Base-by-base conservation (phyloP, 1,140 invertebrate genomes). In the Sitobion miscanthi region DNA sequence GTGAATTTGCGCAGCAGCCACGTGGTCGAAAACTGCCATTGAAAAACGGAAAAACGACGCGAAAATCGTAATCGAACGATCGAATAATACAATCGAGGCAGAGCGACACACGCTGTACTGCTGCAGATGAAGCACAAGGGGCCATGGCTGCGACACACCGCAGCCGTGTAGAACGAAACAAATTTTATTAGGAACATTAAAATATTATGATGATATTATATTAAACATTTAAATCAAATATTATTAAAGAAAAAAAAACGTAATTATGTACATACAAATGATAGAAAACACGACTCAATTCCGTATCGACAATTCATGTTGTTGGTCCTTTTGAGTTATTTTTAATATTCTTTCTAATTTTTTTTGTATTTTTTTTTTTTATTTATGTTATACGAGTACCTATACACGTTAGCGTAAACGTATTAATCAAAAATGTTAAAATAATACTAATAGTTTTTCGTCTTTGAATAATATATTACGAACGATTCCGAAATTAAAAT, bases 221-320 rank as follows among this genome's bases (percentile, higher is more conserved):
- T 49, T 85, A 42, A 25, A 49, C 7, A 49, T 49, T 35, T 49
- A n/a, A 87, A 87, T n/a, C 30, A 49, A 49, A 87, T 47, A 47
- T 23, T 38, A 82, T 87, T 87, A n/a, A 21, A 52, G 3, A 86
- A 47, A 47, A 86, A 52, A 49, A 87, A 47, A 87, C 85, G 86
- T 87, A 87, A 87, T 49, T 87, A 49, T 87, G 86, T 87, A 87
- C 86, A 87, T 87, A 87, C 21, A 49, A 87, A 30, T 49, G 20
- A 49, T n/a, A 49, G 86, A 49, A 49, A 30, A 49, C 47, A 3
- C 47, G n/a, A 49, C 86, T 87, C 38, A 47, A 49, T 49, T 87
- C 14, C n/a, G 62, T 77, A 47, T 87, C 86, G 47, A 85, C 35
- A 45, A 85, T 45, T 45, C 9, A 42, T 11, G 7, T 83, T 83